These are phyloP conservation scores for Echeneis naucrates DNA, from an alignment of 2,797 vertebrate genomes.

Conservation along the genomic window DNA sequence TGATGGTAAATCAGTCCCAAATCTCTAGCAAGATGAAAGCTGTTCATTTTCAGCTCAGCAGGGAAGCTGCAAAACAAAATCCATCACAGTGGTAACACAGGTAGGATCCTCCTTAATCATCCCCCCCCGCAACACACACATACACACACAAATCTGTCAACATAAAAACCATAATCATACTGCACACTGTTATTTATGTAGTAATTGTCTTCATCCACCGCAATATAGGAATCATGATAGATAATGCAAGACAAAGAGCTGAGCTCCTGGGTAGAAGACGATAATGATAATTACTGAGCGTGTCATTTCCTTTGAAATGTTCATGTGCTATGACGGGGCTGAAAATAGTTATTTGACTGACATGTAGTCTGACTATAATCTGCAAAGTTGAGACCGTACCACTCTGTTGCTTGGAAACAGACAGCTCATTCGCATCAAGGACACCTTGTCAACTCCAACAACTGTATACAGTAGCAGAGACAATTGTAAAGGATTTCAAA, in stretches of 20 bases:
- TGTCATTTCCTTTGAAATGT: constrained; percentile 47
- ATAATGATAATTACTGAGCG: constrained; percentile 46
- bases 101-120: not conserved
- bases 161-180: constrained; percentile 15
- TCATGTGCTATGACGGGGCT: constrained; percentile 32
- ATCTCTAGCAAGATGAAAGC: constrained; percentile 8
- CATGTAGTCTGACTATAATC: constrained; percentile 54
- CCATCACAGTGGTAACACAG: constrained; percentile 2
- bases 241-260: constrained; percentile 16
- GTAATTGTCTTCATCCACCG: constrained; percentile 29
- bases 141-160: constrained; percentile 9
- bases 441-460: constrained; percentile 30
- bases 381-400: constrained; percentile 46
- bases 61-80: constrained; percentile 3
- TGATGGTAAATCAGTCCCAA: not conserved
- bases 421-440: constrained; percentile 23
- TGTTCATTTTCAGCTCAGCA: not conserved
- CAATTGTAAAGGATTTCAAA: constrained; percentile 14
- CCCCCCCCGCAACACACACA: not conserved
- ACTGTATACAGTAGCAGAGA: constrained; percentile 24
- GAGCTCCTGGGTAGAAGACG: constrained; percentile 27
- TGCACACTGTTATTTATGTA: constrained; percentile 12
- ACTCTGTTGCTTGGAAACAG: constrained; percentile 67
- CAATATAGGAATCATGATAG: not conserved
- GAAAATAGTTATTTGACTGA: constrained; percentile 58